Evolutionary conservation across 2,888 invertebrate genomes (phyloP).

Genomic region (Xestia c-nigrum): DNA sequence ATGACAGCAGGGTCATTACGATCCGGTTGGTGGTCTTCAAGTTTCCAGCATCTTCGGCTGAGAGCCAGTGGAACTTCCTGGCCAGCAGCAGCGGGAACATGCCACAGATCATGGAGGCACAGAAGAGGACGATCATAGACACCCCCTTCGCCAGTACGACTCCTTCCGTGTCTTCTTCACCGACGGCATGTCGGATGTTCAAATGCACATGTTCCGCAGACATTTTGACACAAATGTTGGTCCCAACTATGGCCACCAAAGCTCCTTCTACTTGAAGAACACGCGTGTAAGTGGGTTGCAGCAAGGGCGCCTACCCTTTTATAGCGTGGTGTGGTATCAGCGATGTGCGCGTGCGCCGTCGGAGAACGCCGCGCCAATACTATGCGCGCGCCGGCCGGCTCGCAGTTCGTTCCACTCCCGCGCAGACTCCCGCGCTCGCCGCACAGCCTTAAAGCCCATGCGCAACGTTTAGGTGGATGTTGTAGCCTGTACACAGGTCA

Average conservation of each 20-base stretch:
- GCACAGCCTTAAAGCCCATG: conserved; percentile 77
- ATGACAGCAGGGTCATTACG: conserved; percentile 92
- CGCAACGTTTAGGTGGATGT: conserved; percentile 64
- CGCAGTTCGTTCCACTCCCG: conserved; percentile 79
- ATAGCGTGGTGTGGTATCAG: conserved; percentile 79
- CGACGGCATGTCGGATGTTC: conserved; percentile 67
- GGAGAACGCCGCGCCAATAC: conserved; percentile 81
- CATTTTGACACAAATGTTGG: conserved; percentile 66
- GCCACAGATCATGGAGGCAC: conserved; percentile 94
- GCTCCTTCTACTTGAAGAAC: conserved; percentile 54
- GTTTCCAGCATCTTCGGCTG: conserved; percentile 85
- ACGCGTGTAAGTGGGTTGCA: conserved; percentile 70
- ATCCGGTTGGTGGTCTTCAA: conserved; percentile 87
- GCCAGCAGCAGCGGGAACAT: conserved; percentile 93
- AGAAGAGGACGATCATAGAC: conserved; percentile 94
- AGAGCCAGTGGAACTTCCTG: conserved; percentile 91
- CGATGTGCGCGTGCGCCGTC: conserved; percentile 84
- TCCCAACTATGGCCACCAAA: conserved; percentile 31
- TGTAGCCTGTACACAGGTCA: conserved; percentile 35
- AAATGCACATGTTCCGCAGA: conserved; percentile 66
- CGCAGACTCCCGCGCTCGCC: conserved; percentile 75
- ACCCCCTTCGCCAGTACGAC: conserved; percentile 94
- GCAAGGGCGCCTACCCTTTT: conserved; percentile 79
- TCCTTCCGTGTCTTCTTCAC: conserved; percentile 78
- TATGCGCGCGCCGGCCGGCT: conserved; percentile 74